Percentiles rank a stretch among this genome's conserved stretches.
Conservation (phyloP, 1,140 invertebrate species). For the Halyomorpha halys region DNA sequence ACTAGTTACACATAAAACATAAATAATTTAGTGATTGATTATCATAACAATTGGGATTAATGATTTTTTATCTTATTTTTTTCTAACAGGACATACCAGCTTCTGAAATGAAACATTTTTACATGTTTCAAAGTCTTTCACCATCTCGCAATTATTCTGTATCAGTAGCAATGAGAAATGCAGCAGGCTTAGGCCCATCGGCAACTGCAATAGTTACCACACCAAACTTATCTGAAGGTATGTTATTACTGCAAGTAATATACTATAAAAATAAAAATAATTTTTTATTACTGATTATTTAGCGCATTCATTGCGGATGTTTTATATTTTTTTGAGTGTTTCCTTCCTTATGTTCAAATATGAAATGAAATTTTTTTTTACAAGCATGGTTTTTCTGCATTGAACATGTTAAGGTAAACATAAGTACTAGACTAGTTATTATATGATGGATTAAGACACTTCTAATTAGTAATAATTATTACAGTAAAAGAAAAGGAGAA, state of each 20-base stretch:
- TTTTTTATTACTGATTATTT: background rate
- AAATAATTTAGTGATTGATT: background rate
- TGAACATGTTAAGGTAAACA: no score
- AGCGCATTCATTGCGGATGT: no score
- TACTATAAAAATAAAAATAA: background rate
- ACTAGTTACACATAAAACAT: no score
- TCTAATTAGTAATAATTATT: slow-evolving; percentile 5
- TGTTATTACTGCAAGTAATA: slow-evolving; percentile 27
- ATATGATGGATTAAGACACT: no score
- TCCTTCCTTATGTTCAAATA: no score
- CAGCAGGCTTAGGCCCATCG: slow-evolving; percentile 64
- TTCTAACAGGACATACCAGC: slow-evolving; percentile 56
- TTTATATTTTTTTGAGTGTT: no score
- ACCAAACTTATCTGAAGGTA: slow-evolving; percentile 51
- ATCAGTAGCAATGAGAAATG: slow-evolving; percentile 67
- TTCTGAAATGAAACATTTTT: slow-evolving; percentile 52
- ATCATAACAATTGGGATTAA: slow-evolving; percentile 19
- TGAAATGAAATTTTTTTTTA: no score
- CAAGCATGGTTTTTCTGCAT: slow-evolving; percentile 20
- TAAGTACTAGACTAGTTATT: no score
- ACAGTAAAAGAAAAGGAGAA: slow-evolving; percentile 47
- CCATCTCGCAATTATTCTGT: slow-evolving; percentile 66
- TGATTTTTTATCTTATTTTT: slow-evolving; percentile 16
- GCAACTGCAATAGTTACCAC: slow-evolving; percentile 52
- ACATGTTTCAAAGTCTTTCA: slow-evolving; percentile 67